Base-by-base conservation (phyloP, 2,888 invertebrate genomes). In the Euclidia mi region DNA sequence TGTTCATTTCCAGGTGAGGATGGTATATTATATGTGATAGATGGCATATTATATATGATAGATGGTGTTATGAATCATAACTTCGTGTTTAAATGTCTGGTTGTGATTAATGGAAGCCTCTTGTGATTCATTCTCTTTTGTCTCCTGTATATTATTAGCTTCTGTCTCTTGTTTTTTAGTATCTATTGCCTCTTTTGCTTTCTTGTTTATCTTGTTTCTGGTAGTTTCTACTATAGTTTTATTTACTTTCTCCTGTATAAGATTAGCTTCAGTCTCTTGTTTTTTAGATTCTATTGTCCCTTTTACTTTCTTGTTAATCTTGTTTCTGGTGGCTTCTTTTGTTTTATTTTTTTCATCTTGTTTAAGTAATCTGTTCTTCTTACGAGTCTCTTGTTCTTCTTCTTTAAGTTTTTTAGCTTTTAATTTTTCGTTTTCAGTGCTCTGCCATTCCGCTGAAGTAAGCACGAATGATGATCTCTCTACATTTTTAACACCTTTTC, bases 341-440 rank as follows among this genome's bases (percentile, higher is more conserved):
- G n/a, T n/a, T n/a, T n/a, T n/a, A n/a, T n/a, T n/a, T n/a, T 59
- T 53, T 59, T 59, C 49, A 20, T 53, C 49, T 59, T 59, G 48
- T 55, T 59, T 49, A n/a, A 59, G 49, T 59, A 59, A 59, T 59
- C 59, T 59, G 49, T n/a, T n/a, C n/a, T 49, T 46, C 45, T 53
- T 59, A 25, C 49, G 59, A 46, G 53, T 53, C 53, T 34, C 59
- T 12, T 53, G 59, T 45, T 59, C 49, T 59, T 55, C 50, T 59
- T 53, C 53, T 53, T 59, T 59, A 53, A 53, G 49, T 59, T 49
- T 14, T 50, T 53, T 53, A 49, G 53, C 59, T 49, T 49, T 41
- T 41, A 49, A 25, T 40, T 47, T 47, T 2, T 32, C 32, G 44
- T 20, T 32, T 44, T 31, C 44, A 14, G 29, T 32, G 31, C 29